Base-by-base conservation (phyloP, 1,140 invertebrate genomes). In the Habropoda laboriosa region DNA sequence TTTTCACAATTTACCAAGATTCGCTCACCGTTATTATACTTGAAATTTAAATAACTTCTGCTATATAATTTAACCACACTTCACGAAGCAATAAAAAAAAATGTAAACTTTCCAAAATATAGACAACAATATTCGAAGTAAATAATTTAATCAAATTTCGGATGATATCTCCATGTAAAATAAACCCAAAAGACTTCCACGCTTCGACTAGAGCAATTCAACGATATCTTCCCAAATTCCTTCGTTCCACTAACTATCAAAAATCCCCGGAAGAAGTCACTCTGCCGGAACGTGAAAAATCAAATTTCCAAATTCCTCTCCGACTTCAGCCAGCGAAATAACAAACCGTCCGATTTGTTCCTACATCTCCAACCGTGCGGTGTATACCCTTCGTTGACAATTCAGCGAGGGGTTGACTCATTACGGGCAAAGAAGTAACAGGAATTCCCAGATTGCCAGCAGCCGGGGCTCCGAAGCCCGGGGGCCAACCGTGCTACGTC, bases 351-450 rank as follows among this genome's bases (percentile, higher is more conserved):
- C 49, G 73, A 57, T 82, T 71, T 47, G 63, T 78, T 51, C 55
- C 18, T 72, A 38, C 30, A 63, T 45, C 53, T 13, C 30, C 72
- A 57, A 68, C 57, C 70, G 32, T 49, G 51, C 57, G n/a, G n/a
- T n/a, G n/a, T n/a, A n/a, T 61, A 80, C 47, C 78, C 81, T 72
- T 63, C 72, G 79, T 64, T 67, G 40, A 80, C 80, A 85, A 87
- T 87, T 85, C 82, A 79, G 73, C 72, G 45, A 83, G 80, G 83
- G 86, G 83, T 78, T 82, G 82, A 87, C 82, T 87, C 86, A 85
- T 87, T 87, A 87, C 78, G 83, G 64, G 73, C 80, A 85, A 87
- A 87, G 86, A 87, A 87, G 82, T 82, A 85, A 85, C 85, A 87
- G 82, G 86, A 87, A 87, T 87, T 87, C 82, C 80, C 78, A 87